Evolutionary conservation across 1,140 invertebrate species (phyloP), one percentile per base, ranked within the genome.

Genomic region (Drosophila kohkoa): DNA sequence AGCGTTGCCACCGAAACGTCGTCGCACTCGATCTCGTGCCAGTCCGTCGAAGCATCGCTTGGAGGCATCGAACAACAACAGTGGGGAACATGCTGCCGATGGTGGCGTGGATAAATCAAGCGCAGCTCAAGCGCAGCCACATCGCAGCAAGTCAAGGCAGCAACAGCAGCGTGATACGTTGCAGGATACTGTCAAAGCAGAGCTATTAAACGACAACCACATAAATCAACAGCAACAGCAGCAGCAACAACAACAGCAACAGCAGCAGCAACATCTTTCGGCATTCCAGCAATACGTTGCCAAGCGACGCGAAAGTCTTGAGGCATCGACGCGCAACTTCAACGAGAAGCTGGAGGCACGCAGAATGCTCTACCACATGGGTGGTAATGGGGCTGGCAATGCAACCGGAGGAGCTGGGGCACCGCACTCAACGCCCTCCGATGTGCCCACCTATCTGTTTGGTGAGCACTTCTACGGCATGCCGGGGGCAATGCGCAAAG

Each of bases 301-400:
- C 10, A 91, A 90, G 77, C 81, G 91, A 54, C 79, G 91, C 1
- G 91, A 92, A 59, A 92, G 91, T 73, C 75, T 92, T 8, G 91
- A 92, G 62, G 88, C 91, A 48, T 92, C 91, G 5, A 82, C 91
- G 43, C 88, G 91, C 38, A 85, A 79, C 55, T 92, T 92, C 46
- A 92, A 92, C 88, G 91, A 92, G 73, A 92, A 92, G 62, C 88
- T 92, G 71, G 91, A 92, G 77, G 81, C 91, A 43, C 89, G 91
- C 54, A 90, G 78, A 78, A 92, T 92, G 91, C 91, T 92, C 65
- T 91, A 82, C 72, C 91, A 92, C 30, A 81, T 90, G 65, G 78
- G 75, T 45, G 79, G 78, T 62, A 64, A 62, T 52, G 63, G 75
- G 11, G 81, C 75, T 28, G 43, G 28, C 35, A 49, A 25, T 25